Percentiles rank a stretch among this genome's conserved stretches.
Evolutionary conservation across 2,113 vertebrate genomes (phyloP).

Genomic region (Nicator chloris): DNA sequence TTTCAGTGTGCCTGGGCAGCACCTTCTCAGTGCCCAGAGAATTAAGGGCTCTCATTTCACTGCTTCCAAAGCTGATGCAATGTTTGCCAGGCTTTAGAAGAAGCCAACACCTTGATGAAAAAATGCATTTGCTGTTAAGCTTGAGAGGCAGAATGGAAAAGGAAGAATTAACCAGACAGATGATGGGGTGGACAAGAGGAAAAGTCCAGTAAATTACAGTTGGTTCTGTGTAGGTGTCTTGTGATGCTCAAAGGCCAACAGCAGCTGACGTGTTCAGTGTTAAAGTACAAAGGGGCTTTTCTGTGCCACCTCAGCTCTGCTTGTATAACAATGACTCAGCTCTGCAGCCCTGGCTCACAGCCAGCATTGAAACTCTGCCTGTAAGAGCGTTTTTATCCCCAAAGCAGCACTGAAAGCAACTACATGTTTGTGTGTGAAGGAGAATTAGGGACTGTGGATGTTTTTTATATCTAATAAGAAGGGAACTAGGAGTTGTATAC

Average conservation of each 20-base stretch:
- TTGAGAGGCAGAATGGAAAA: neutral
- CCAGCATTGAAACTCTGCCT: neutral
- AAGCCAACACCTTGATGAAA: neutral
- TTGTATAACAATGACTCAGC: constrained; percentile 58
- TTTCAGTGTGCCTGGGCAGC: neutral
- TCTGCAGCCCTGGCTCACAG: constrained; percentile 39
- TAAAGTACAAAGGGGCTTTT: constrained; percentile 15
- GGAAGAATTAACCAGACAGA: neutral
- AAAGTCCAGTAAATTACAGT: neutral
- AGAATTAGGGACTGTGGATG: neutral
- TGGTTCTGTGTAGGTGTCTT: neutral
- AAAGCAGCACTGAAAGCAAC: neutral
- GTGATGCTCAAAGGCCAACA: neutral
- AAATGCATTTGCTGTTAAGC: neutral
- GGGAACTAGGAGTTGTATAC: neutral
- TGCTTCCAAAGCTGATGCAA: neutral
- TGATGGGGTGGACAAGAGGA: neutral
- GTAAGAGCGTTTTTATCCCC: neutral
- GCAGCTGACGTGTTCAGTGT: neutral
- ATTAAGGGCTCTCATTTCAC: neutral
- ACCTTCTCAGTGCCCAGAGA: neutral
- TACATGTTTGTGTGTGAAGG: neutral
- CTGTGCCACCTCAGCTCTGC: neutral
- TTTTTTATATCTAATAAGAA: neutral
- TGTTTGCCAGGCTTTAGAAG: neutral